Evolutionary conservation across 2,797 vertebrate genomes (phyloP).

Genomic region (Tokudaia tokunoshimensis): DNA sequence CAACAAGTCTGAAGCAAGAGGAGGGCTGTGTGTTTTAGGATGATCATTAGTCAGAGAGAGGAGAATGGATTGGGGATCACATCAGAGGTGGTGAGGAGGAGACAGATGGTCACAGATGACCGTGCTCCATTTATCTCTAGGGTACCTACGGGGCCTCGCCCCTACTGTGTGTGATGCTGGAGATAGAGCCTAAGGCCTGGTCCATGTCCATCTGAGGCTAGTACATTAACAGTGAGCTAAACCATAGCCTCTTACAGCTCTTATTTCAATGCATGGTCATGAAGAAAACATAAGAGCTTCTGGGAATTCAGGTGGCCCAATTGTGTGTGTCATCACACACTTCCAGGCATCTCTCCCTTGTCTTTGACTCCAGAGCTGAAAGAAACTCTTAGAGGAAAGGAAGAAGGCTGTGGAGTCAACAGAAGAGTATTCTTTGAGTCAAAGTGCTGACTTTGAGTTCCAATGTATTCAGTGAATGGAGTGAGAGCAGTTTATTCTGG

Average conservation of each 20-base stretch:
- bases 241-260: not conserved
- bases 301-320: not conserved
- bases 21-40: not conserved
- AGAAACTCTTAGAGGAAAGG: not conserved
- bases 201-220: not conserved
- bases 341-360: too few species aligned
- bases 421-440: not conserved
- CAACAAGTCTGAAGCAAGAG: not conserved
- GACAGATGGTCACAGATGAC: not conserved
- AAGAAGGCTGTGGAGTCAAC: not conserved
- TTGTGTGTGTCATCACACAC: not conserved
- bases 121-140: not conserved
- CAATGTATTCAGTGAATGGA: not conserved
- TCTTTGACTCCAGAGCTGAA: constrained; percentile 3
- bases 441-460: not conserved
- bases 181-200: not conserved
- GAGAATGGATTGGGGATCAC: not conserved
- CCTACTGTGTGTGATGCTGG: not conserved
- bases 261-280: not conserved
- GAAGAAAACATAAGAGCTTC: not conserved
- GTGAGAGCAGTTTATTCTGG: not conserved
- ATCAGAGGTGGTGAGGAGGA: not conserved
- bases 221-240: not conserved
- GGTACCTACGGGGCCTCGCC: rapidly evolving
- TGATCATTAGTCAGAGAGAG: not conserved